Percentiles rank a stretch among this genome's conserved stretches.
Evolutionary conservation across 2,888 invertebrate species (phyloP).

Genomic region (Poecilus cupreus): DNA sequence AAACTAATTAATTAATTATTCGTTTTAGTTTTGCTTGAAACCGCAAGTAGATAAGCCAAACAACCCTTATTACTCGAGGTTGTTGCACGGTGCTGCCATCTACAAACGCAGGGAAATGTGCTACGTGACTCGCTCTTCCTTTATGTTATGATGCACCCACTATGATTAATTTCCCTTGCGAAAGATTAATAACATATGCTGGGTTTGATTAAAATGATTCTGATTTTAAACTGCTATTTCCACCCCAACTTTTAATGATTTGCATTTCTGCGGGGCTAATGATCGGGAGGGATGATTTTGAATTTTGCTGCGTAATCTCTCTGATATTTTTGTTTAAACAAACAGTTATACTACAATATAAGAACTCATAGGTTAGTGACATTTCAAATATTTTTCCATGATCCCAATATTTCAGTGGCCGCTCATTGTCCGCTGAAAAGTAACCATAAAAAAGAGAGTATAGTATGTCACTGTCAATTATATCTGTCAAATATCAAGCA

Average conservation of each 20-base stretch:
- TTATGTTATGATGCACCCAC: slow-evolving; percentile 34
- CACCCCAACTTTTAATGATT: slow-evolving; percentile 35
- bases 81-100: slow-evolving; percentile 28
- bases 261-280: slow-evolving; percentile 17
- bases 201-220: slow-evolving; percentile 28
- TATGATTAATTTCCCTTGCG: slow-evolving; percentile 49
- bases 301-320: slow-evolving; percentile 12
- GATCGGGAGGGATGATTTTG: slow-evolving; percentile 13
- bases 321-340: too few species aligned
- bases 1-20: slow-evolving; percentile 41
- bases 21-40: slow-evolving; percentile 17
- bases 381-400: too few species aligned
- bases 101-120: slow-evolving; percentile 5
- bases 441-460: too few species aligned
- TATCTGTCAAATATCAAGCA: too few species aligned
- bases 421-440: too few species aligned
- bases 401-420: too few species aligned
- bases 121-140: slow-evolving; percentile 41
- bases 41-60: background rate
- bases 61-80: background rate
- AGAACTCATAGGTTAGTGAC: too few species aligned
- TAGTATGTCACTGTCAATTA: too few species aligned
- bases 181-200: slow-evolving; percentile 54
- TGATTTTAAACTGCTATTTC: slow-evolving; percentile 39
- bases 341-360: too few species aligned